These are phyloP conservation scores for Fringilla coelebs DNA, from an alignment of 2,797 vertebrate species.

Conservation along the genomic window DNA sequence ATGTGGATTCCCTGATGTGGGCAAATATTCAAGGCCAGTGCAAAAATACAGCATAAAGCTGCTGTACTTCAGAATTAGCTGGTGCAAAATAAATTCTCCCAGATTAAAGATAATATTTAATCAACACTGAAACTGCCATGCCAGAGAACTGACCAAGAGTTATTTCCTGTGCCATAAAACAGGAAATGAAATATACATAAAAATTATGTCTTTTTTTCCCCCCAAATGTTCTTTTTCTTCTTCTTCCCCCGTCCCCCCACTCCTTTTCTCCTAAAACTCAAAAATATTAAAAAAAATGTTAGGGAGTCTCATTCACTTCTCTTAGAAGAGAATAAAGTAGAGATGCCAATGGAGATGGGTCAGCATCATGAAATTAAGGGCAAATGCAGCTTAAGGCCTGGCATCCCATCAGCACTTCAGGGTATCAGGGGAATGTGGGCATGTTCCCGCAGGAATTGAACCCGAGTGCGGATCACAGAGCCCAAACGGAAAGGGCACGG, in stretches of 20 bases:
- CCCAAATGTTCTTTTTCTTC: fast-evolving
- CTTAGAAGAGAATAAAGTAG: background rate
- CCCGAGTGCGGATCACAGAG: fast-evolving
- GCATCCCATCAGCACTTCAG: fast-evolving
- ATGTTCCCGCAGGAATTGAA: fast-evolving
- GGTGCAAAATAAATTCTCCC: background rate
- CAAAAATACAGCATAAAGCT: background rate
- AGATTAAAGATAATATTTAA: background rate
- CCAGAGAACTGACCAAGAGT: background rate
- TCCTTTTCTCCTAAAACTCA: background rate
- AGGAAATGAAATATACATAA: background rate
- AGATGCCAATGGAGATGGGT: fast-evolving
- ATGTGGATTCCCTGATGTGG: background rate
- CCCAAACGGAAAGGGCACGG: fast-evolving
- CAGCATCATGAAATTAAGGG: background rate
- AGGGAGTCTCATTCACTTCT: background rate
- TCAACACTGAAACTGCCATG: background rate
- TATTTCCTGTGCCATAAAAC: background rate
- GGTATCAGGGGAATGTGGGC: fast-evolving
- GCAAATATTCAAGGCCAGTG: background rate
- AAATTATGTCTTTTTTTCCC: fast-evolving
- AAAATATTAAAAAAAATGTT: background rate
- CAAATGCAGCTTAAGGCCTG: fast-evolving
- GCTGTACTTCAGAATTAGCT: background rate
- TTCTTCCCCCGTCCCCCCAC: fast-evolving